Base-by-base conservation (phyloP, 2,113 vertebrate species). In the Hypomesus transpacificus region DNA sequence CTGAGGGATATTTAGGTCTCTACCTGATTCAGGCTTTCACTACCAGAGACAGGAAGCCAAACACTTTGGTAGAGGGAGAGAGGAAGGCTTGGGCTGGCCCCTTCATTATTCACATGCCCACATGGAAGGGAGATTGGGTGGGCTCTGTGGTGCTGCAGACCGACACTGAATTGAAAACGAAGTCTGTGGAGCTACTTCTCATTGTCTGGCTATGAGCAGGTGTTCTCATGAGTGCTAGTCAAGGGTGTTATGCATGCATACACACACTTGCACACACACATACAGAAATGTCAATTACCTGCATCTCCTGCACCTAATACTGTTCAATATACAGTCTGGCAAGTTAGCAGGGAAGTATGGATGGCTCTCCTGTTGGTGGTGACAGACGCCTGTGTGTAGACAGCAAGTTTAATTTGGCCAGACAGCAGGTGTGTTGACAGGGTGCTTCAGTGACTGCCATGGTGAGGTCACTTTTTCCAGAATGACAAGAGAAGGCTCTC, bases 381-480 rank as follows among this genome's bases (percentile, higher is more conserved):
- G 18, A 61, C 62, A 68, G 54, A 60, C 62, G 50, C 22, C 71
- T 65, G 2, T 46, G 39, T 2, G 9, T 8, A 46, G 39, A 13
- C 39, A 46, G 39, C 31, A 34, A 34, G 39, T 46, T 7, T 46
- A 9, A 46, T 13, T 8, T 46, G 54, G 57, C 63, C 46, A 72
- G 70, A 80, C 50, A 76, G 68, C 17, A 6, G 46, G 52, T 26
- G 71, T 73, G 66, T 26, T 71, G 76, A 77, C 70, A 69, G 57
- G 57, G 22, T 57, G 73, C 51, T 57, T 58, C 70, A 59, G 56
- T 82, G 80, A 77, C 71, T 68, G 66, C 22, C 56, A 34, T 56
- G 58, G 50, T 82, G 76, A 86, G 64, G 78, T 84, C 53, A 81
- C 74, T 71, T 82, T 61, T 78, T 81, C 79, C 77, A 78, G 76